phyloP scores from a whole-genome alignment of 2,888 invertebrate genomes.

The Pandemis heparana region DNA sequence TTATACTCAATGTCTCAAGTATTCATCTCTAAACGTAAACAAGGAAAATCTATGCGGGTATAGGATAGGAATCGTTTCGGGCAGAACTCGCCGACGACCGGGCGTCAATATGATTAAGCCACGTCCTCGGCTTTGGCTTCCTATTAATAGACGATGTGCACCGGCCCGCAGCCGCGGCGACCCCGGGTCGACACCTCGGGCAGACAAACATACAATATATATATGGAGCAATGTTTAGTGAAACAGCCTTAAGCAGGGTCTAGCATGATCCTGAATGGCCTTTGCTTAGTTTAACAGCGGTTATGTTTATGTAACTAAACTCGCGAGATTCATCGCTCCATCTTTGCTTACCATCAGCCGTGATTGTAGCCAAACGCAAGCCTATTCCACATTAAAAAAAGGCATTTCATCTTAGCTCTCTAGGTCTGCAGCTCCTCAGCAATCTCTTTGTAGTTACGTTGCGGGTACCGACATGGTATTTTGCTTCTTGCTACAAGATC shows the following conservation, averaged over 20 bases:
- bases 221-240: neutral
- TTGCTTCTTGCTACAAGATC: too few species aligned
- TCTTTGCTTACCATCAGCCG: too few species aligned
- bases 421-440: too few species aligned
- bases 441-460: too few species aligned
- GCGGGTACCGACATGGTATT: too few species aligned
- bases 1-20: too few species aligned
- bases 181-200: constrained; percentile 11
- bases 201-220: constrained; percentile 1
- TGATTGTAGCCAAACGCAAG: too few species aligned
- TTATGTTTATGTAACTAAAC: too few species aligned
- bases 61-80: constrained; percentile 1
- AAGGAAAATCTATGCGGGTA: constrained; percentile 1
- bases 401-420: too few species aligned
- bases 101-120: constrained; percentile 38
- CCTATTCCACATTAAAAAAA: too few species aligned
- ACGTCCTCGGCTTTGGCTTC: neutral
- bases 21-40: neutral
- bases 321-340: too few species aligned
- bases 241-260: neutral
- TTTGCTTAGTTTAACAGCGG: neutral
- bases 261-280: neutral
- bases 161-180: constrained; percentile 22
- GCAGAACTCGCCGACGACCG: constrained; percentile 15
- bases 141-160: constrained; percentile 41